These are phyloP conservation scores for Spinibarbus caldwelli DNA, from an alignment of 2,797 vertebrate species.

Conservation along the genomic window DNA sequence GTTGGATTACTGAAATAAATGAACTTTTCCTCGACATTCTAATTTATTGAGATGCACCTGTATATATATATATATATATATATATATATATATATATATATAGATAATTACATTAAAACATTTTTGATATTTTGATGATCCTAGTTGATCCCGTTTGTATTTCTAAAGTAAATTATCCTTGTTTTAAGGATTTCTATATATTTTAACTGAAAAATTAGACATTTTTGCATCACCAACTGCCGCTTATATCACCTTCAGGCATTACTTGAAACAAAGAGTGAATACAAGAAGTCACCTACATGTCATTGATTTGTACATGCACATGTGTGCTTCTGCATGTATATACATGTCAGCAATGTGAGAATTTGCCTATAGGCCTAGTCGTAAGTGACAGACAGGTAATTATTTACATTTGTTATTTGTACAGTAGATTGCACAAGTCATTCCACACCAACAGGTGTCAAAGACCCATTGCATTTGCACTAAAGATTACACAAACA, in stretches of 20 bases:
- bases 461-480: constrained; percentile 18
- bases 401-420: constrained; percentile 1
- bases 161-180: neutral
- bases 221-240: neutral
- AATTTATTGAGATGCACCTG: too few relatives aligned
- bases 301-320: constrained; percentile 17
- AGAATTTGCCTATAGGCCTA: constrained; percentile 8
- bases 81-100: too few relatives aligned
- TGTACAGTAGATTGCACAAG: constrained; percentile 26
- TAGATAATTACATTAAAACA: too few relatives aligned
- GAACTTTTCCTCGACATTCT: too few relatives aligned
- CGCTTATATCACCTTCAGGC: neutral
- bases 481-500: constrained; percentile 6
- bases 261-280: neutral
- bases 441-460: neutral
- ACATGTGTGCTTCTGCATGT: neutral
- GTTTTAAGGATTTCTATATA: neutral
- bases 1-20: too few relatives aligned
- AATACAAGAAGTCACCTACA: neutral
- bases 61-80: too few relatives aligned
- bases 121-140: neutral
- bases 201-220: neutral
- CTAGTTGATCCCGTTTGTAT: too few relatives aligned
- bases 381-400: constrained; percentile 5
- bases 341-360: neutral